Evolutionary conservation across 2,113 vertebrate genomes (phyloP).

Genomic region (Onychostruthus taczanowskii): DNA sequence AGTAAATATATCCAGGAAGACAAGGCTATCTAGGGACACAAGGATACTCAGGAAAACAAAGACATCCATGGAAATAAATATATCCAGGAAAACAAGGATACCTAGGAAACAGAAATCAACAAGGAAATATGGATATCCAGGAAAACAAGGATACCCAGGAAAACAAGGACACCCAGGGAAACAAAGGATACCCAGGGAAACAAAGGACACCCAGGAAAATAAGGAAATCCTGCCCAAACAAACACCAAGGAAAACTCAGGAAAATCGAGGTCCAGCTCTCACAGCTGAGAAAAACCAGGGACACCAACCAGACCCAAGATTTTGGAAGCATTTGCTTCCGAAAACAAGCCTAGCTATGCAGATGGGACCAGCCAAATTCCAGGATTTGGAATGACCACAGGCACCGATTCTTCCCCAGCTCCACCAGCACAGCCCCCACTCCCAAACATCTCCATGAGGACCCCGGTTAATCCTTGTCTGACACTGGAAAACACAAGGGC

Average conservation of each 20-base stretch:
- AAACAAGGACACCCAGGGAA: neutral
- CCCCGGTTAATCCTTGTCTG: neutral
- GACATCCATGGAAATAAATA: neutral
- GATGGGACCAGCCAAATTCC: neutral
- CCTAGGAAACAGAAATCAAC: neutral
- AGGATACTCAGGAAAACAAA: neutral
- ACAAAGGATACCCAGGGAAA: neutral
- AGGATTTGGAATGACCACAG: neutral
- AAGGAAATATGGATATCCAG: neutral
- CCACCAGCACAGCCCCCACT: neutral
- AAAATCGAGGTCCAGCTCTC: neutral
- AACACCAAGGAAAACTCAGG: neutral
- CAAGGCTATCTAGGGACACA: neutral
- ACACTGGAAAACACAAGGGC: neutral
- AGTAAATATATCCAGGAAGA: neutral
- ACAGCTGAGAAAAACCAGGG: accelerated
- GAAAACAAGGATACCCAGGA: neutral
- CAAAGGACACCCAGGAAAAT: neutral
- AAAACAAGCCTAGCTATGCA: neutral
- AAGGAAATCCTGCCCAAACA: neutral
- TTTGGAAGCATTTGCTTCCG: neutral
- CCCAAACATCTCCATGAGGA: neutral
- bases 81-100: neutral
- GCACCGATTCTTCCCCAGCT: neutral
- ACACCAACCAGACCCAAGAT: accelerated